Percentiles rank a stretch among this genome's conserved stretches.
These are phyloP conservation scores for Eleutherodactylus coqui DNA, from an alignment of 2,797 vertebrate species.

Conservation along the genomic window DNA sequence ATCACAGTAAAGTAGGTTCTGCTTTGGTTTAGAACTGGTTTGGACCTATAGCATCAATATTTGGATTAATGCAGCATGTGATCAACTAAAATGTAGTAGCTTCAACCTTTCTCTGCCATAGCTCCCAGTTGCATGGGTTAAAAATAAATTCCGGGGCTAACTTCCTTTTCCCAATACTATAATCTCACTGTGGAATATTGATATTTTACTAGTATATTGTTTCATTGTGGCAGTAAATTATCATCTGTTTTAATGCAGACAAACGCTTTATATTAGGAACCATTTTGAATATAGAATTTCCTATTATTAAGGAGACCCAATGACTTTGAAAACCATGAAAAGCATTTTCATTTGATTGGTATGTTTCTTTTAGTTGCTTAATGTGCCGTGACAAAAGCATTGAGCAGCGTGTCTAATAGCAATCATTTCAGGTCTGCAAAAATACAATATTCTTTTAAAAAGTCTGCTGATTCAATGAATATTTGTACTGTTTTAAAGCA, in stretches of 20 bases:
- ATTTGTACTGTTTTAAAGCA: constrained; percentile 49
- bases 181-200: neutral
- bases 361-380: constrained; percentile 47
- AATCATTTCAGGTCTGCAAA: constrained; percentile 41
- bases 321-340: constrained; percentile 42
- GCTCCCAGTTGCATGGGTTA: neutral
- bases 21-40: neutral
- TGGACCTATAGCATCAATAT: neutral
- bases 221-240: neutral
- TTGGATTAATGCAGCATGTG: neutral
- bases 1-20: no score
- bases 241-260: neutral
- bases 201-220: neutral
- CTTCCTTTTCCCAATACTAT: neutral
- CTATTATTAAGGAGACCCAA: constrained; percentile 15
- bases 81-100: neutral
- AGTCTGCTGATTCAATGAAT: constrained; percentile 42
- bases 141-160: neutral
- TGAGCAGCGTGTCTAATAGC: constrained; percentile 47
- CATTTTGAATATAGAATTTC: constrained; percentile 22
- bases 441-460: constrained; percentile 50
- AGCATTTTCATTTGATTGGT: constrained; percentile 41
- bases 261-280: constrained; percentile 11
- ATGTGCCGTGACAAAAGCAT: constrained; percentile 52
- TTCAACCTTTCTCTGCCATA: neutral